Evolutionary conservation across 2,888 invertebrate genomes (phyloP).

Genomic region (Malthinus flaveolus): DNA sequence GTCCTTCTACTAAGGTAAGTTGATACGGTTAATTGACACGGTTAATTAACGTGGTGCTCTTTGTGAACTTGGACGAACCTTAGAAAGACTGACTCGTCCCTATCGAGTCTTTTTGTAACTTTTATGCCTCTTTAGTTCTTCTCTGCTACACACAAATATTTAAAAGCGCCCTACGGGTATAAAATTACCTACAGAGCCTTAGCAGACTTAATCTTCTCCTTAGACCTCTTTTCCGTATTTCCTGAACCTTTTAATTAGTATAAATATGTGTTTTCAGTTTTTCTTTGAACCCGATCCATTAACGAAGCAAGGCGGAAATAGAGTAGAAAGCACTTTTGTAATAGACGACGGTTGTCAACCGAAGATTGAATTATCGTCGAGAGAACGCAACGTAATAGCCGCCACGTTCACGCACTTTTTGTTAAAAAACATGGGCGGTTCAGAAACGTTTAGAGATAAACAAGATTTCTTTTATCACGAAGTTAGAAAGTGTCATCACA

Average conservation of each 20-base stretch:
- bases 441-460: conserved; percentile 88
- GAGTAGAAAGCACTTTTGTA: conserved; percentile 66
- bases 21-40: not conserved
- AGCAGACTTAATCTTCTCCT: too few species aligned
- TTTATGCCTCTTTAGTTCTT: too few species aligned
- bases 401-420: conserved; percentile 91
- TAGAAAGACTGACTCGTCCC: too few species aligned
- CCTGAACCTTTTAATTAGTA: too few species aligned
- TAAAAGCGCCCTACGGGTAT: too few species aligned
- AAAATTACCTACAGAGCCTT: too few species aligned
- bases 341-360: conserved; percentile 93
- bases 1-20: conserved; percentile 88
- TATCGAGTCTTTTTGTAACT: too few species aligned
- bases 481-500: conserved; percentile 81
- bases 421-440: conserved; percentile 91
- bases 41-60: too few species aligned
- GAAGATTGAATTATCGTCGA: conserved; percentile 77
- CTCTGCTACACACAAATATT: too few species aligned
- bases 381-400: conserved; percentile 87
- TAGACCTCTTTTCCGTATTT: too few species aligned
- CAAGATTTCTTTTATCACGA: conserved; percentile 70
- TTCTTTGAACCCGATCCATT: conserved; percentile 62
- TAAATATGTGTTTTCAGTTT: conserved; percentile 58
- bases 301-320: conserved; percentile 59
- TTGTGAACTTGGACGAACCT: too few species aligned